A percentile compares a stretch with the other conserved stretches of the same genome.
Conservation (phyloP, 1,140 invertebrate species). For the Panonychus citri region DNA sequence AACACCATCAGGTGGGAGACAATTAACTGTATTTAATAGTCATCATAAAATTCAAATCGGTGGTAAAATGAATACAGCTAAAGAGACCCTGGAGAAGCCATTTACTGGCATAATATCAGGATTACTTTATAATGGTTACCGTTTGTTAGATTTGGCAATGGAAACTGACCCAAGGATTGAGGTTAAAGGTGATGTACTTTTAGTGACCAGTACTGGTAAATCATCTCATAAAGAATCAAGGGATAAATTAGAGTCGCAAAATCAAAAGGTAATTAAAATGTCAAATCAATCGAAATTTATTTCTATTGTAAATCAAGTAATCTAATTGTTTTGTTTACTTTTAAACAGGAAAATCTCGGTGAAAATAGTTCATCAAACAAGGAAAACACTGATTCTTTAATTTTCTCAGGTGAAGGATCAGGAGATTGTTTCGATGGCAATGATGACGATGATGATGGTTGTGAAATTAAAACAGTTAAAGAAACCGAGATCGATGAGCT, state of each 20-base stretch:
- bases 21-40: constrained; percentile 70
- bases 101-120: constrained; percentile 65
- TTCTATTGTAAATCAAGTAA: neutral
- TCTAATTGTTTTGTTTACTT: neutral
- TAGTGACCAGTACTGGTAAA: constrained; percentile 18
- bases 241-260: neutral
- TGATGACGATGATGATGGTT: constrained; percentile 1
- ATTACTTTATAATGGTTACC: constrained; percentile 57
- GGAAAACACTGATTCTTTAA: constrained; percentile 9
- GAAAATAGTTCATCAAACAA: neutral
- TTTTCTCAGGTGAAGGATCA: constrained; percentile 4
- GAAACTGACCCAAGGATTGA: constrained; percentile 46
- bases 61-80: constrained; percentile 38
- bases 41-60: constrained; percentile 75
- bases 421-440: constrained; percentile 2
- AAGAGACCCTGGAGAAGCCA: constrained; percentile 40
- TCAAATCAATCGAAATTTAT: neutral
- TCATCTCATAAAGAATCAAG: neutral
- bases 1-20: constrained; percentile 48
- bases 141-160: constrained; percentile 58
- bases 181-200: constrained; percentile 29
- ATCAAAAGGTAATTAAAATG: neutral
- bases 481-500: constrained; percentile 21
- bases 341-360: neutral
- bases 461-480: neutral